Conservation (phyloP, 1,140 invertebrate species). For the Varroa destructor region DNA sequence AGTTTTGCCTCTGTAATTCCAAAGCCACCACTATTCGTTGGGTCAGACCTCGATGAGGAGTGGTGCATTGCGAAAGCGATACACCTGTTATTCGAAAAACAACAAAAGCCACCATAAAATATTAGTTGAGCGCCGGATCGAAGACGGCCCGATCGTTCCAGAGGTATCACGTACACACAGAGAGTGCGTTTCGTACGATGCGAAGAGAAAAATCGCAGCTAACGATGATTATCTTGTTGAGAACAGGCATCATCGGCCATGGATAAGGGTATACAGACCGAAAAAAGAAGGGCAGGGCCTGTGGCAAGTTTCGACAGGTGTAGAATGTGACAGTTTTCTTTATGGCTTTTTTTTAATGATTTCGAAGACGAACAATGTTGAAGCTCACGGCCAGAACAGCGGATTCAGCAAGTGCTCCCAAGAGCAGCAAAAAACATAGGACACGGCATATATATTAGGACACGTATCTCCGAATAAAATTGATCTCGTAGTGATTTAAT, state of each 20-base stretch:
- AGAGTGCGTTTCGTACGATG: constrained; percentile 34
- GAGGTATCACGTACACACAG: constrained; percentile 32
- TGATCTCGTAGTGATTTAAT: constrained; percentile 32
- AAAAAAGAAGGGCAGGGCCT: constrained; percentile 30
- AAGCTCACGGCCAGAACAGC: constrained; percentile 32
- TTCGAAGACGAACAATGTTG: constrained; percentile 9
- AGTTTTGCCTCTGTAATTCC: constrained; percentile 34
- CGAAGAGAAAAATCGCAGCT: constrained; percentile 32
- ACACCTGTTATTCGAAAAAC: constrained; percentile 29
- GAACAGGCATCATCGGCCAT: constrained; percentile 37
- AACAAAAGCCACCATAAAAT: not conserved
- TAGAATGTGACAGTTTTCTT: not conserved
- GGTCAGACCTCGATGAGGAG: constrained; percentile 36
- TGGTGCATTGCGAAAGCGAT: constrained; percentile 34
- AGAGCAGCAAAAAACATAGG: constrained; percentile 33
- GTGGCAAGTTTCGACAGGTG: not conserved
- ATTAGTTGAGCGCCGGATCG: constrained; percentile 1
- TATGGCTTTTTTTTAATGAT: not conserved
- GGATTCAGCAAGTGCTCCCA: constrained; percentile 31
- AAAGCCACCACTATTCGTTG: constrained; percentile 35
- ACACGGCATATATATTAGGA: constrained; percentile 34
- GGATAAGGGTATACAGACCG: constrained; percentile 36
- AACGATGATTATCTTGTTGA: constrained; percentile 35
- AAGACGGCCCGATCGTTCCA: constrained; percentile 9
- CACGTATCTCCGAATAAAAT: constrained; percentile 35